phyloP scores from a whole-genome alignment of 2,888 invertebrate species.

The Eremobia ochroleuca region DNA sequence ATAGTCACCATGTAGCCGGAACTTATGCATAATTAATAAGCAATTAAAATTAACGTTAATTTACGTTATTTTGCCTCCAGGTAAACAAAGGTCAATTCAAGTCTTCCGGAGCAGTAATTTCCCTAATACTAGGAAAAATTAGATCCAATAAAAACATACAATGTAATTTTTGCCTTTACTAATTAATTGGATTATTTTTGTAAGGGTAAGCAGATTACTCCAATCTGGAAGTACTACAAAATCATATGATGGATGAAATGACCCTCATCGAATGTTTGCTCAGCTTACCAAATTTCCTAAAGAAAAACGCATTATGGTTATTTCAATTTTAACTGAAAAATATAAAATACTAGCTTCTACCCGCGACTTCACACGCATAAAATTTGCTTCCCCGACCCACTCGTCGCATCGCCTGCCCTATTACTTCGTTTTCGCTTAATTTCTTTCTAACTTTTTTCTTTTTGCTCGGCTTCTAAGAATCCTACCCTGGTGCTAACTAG shows the following conservation, averaged over 20 bases:
- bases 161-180: neutral
- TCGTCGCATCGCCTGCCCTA: too few species aligned
- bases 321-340: neutral
- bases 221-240: neutral
- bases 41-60: constrained; percentile 29
- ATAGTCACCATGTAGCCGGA: neutral
- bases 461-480: too few species aligned
- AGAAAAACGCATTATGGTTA: constrained; percentile 1
- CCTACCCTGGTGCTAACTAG: too few species aligned
- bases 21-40: constrained; percentile 9
- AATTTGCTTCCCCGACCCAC: too few species aligned
- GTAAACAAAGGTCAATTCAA: constrained; percentile 1
- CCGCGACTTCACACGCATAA: too few species aligned
- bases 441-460: too few species aligned
- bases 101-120: neutral
- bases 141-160: neutral
- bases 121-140: neutral
- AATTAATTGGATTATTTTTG: neutral
- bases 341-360: neutral
- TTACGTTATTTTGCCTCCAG: neutral
- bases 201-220: neutral
- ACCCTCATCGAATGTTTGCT: neutral
- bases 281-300: neutral
- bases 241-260: neutral
- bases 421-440: too few species aligned